Evolutionary conservation across 1,140 invertebrate species (phyloP), one percentile per base, ranked within the genome.

Genomic region (Drosophila orena): DNA sequence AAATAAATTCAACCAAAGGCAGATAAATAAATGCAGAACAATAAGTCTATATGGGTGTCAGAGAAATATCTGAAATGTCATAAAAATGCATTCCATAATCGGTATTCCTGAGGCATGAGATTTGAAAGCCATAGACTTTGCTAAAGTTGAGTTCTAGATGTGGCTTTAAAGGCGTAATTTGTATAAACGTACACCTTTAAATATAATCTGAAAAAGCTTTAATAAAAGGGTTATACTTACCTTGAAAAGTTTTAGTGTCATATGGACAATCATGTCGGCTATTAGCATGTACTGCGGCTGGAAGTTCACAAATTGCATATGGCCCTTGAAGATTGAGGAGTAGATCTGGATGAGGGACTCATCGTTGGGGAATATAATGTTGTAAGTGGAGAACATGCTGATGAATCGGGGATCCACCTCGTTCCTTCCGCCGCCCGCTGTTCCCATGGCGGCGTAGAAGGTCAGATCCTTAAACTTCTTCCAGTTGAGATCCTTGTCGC

Each of bases 401-500:
- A 98, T 94, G 85, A 98, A 98, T 71, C 97, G 94, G 0, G 97
- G 96, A 93, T 98, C 97, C 8, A 98, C 96, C 77, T 97, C 96
- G 86, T 98, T 98, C 77, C 97, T 94, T 8, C 97, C 97, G 22
- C 97, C 97, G 10, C 97, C 91, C 22, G 91, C 89, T 11, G 81
- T 88, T 14, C 96, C 96, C 96, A 97, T 97, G 2, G 96, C 95
- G 2, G 96, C 95, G 50, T 97, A 93, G 83, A 95, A 97, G 89
- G 94, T 96, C 55, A 98, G 95, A 86, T 98, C 97, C 90, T 95
- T 96, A 40, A 98, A 93, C 78, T 95, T 95, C 91, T 97, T 98
- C 97, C 97, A 98, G 91, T 95, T 97, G 0, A 98, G 93, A 89
- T 98, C 96, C 92, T 97, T 97, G n/a, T 96, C 96, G 55, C 97